These are phyloP conservation scores for Danaus melanippus DNA, from an alignment of 1,140 invertebrate species.

Conservation along the genomic window DNA sequence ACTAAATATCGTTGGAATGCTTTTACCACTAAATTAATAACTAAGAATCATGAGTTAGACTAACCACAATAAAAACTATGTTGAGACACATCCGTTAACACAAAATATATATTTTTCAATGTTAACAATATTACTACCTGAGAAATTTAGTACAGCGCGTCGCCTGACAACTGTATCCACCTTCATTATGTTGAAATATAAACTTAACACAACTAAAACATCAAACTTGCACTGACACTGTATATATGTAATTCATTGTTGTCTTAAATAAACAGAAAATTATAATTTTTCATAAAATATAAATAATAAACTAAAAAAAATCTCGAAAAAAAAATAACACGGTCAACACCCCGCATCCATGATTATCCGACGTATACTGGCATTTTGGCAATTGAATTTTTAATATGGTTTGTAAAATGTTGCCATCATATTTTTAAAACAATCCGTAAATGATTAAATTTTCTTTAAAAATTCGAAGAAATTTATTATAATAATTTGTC, in stretches of 20 bases:
- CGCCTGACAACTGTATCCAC: conserved; percentile 50
- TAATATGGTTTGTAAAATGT: conserved; percentile 13
- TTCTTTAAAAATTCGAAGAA: too few relatives aligned
- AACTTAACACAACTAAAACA: conserved; percentile 47
- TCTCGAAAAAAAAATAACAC: conserved; percentile 43
- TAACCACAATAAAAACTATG: too few relatives aligned
- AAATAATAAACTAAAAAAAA: conserved; percentile 36
- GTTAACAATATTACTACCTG: conserved; percentile 40
- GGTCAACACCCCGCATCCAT: conserved; percentile 41
- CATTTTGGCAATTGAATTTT: conserved; percentile 4
- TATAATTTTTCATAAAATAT: conserved; percentile 13
- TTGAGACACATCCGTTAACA: too few relatives aligned
- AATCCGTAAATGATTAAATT: too few relatives aligned
- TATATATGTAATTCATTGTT: conserved; percentile 45
- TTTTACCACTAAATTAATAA: too few relatives aligned
- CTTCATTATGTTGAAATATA: conserved; percentile 60
- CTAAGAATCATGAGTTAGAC: too few relatives aligned
- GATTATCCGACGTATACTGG: conserved; percentile 18
- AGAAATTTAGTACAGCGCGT: conserved; percentile 41
- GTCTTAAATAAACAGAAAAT: conserved; percentile 27
- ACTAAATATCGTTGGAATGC: too few relatives aligned
- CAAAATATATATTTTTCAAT: neutral
- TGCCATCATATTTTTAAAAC: too few relatives aligned
- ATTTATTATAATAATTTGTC: too few relatives aligned
- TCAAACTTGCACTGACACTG: conserved; percentile 28